phyloP scores from a whole-genome alignment of 2,113 vertebrate genomes.

The Clarias gariepinus region DNA sequence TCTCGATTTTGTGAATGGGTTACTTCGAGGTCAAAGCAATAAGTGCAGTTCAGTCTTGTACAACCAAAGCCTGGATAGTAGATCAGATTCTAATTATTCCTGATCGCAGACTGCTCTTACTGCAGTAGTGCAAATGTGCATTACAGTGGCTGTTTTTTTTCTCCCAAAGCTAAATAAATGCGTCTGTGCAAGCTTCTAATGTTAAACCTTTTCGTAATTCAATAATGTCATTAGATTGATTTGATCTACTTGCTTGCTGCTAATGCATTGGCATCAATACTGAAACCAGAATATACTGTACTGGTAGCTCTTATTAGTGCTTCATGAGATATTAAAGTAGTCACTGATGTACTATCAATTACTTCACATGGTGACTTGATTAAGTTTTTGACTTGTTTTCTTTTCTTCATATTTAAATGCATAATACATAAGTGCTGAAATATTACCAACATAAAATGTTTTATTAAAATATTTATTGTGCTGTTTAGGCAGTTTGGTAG shows the following conservation, averaged over 20 bases:
- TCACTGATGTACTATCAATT: neutral
- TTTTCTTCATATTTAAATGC: neutral
- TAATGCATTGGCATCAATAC: neutral
- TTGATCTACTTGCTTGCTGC: neutral
- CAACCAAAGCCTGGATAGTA: constrained; percentile 21
- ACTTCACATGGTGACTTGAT: neutral
- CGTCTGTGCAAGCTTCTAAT: constrained; percentile 2
- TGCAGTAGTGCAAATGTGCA: constrained; percentile 13
- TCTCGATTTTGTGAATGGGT: neutral
- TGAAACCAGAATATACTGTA: neutral
- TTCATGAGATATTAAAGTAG: neutral
- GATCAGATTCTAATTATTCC: constrained; percentile 37
- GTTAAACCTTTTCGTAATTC: constrained; percentile 18
- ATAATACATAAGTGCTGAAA: neutral
- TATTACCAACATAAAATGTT: constrained; percentile 18
- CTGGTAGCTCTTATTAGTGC: neutral
- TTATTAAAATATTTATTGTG: neutral
- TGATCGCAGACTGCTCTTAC: constrained; percentile 29
- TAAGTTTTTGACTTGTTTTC: neutral
- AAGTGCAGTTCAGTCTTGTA: constrained; percentile 11
- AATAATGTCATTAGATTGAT: neutral
- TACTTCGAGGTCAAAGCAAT: constrained; percentile 19
- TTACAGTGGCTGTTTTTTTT: neutral
- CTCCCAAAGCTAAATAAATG: constrained; percentile 5
- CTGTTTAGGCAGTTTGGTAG: neutral